Base-by-base conservation (phyloP, 2,888 invertebrate genomes). In the Deilephila porcellus region DNA sequence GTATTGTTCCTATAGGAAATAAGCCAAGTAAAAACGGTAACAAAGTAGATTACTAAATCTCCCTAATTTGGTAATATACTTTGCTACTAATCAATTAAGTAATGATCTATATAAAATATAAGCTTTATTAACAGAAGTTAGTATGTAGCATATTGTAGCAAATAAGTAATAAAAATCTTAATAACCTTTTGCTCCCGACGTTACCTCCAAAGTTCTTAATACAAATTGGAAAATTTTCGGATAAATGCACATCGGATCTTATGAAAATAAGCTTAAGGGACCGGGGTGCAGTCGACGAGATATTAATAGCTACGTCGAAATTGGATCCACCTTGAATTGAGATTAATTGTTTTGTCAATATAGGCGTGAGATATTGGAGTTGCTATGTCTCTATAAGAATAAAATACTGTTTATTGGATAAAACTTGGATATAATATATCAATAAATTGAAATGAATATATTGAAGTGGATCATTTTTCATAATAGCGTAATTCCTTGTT, bases 171-270 rank as follows among this genome's bases (percentile, higher is more conserved):
- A 11, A 20, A 20, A 52, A 45, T 25, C 17, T 67, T 67, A 67
- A 67, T 67, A 67, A 52, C 45, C 52, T 52, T 14, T 34, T n/a
- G 17, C 32, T 45, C 8, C 34, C 3, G 64, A n/a, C 2, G 64
- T 52, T 52, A 45, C 17, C 52, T 67, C 20, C 20, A 79, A 81
- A 79, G 77, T 77, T 77, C 71, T 80, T 80, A 81, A 82, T 79
- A 80, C 77, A 79, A 81, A 81, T 80, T 80, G 80, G 73, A 77
- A 67, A 80, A 82, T 84, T 82, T 82, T 78, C 78, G 78, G 78
- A 77, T 83, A 79, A 78, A 77, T 76, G 73, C 74, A 76, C 74
- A 74, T 74, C 74, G 56, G n/a, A 6, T 56, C 56, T 75, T 67
- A 67, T 67, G 67, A 67, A 52, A 67, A 45, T 52, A 67, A 25